Percentiles rank a stretch among this genome's conserved stretches.
Conservation (phyloP, 1,140 invertebrate genomes). For the Hyles euphorbiae region DNA sequence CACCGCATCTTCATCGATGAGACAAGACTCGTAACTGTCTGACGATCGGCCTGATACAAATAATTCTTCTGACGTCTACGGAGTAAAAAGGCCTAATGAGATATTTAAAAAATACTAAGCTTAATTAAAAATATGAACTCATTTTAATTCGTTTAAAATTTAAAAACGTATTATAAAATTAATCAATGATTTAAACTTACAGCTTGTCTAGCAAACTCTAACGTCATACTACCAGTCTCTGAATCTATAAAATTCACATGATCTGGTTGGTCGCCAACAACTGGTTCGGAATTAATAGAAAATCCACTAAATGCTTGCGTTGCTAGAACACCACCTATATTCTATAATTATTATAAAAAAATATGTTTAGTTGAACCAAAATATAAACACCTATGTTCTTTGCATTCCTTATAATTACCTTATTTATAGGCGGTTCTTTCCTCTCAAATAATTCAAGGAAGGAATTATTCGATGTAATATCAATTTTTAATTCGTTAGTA, state of each 20-base stretch:
- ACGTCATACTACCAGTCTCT: conserved; percentile 44
- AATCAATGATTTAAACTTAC: conserved; percentile 30
- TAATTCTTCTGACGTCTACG: conserved; percentile 57
- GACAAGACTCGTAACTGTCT: conserved; percentile 51
- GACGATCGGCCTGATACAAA: conserved; percentile 57
- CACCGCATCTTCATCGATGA: conserved; percentile 47
- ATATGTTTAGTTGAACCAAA: neutral
- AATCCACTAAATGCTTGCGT: conserved; percentile 56
- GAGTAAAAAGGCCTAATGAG: conserved; percentile 4
- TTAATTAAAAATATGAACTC: too few species aligned
- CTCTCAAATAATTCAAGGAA: conserved; percentile 51
- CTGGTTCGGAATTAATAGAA: conserved; percentile 40
- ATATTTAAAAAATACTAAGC: too few species aligned
- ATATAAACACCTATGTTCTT: neutral
- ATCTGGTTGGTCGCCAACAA: conserved; percentile 43
- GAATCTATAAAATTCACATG: conserved; percentile 45
- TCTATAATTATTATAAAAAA: conserved; percentile 21
- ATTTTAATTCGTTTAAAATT: neutral
- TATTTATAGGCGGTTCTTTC: conserved; percentile 29
- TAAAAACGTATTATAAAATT: neutral
- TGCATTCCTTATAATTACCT: conserved; percentile 15
- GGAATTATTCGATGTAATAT: conserved; percentile 25
- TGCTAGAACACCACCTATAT: conserved; percentile 29
- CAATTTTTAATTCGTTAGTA: conserved; percentile 32
- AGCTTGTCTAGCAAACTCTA: conserved; percentile 36